phyloP scores from a whole-genome alignment of 2,113 vertebrate genomes.

The Dasyurus viverrinus region DNA sequence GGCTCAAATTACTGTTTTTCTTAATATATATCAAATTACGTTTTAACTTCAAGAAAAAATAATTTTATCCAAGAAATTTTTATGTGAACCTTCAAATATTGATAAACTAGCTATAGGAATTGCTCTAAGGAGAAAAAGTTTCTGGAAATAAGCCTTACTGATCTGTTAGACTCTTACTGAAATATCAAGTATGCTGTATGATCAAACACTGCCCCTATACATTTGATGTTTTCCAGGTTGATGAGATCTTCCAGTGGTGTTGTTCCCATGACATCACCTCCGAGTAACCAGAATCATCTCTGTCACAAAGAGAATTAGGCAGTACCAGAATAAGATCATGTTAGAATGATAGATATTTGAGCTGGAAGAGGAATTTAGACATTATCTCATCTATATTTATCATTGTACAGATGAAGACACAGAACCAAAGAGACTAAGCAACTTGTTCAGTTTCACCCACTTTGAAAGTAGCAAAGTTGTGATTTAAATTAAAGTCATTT shows the following conservation, averaged over 20 bases:
- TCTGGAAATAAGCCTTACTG: not conserved
- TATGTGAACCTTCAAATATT: not conserved
- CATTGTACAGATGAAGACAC: not conserved
- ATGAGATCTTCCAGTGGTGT: not conserved
- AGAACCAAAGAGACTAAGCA: not conserved
- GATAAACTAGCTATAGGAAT: not conserved
- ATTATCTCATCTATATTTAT: not conserved
- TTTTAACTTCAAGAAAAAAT: not conserved
- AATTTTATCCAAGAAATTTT: not conserved
- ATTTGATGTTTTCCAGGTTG: not conserved
- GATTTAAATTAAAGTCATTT: not conserved
- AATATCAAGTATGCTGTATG: not conserved
- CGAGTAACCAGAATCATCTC: not conserved
- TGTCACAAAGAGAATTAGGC: not conserved
- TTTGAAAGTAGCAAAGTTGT: not conserved
- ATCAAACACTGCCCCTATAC: not conserved
- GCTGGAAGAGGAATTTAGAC: not conserved
- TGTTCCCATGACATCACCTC: not conserved
- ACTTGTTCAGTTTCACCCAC: not conserved
- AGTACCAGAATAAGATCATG: not conserved
- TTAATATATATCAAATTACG: not conserved
- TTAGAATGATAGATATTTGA: not conserved
- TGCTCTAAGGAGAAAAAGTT: not conserved
- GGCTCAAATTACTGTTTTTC: not conserved
- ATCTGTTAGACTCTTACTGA: not conserved